Base-by-base conservation (phyloP, 2,113 vertebrate genomes). In the Corythaeola cristata region DNA sequence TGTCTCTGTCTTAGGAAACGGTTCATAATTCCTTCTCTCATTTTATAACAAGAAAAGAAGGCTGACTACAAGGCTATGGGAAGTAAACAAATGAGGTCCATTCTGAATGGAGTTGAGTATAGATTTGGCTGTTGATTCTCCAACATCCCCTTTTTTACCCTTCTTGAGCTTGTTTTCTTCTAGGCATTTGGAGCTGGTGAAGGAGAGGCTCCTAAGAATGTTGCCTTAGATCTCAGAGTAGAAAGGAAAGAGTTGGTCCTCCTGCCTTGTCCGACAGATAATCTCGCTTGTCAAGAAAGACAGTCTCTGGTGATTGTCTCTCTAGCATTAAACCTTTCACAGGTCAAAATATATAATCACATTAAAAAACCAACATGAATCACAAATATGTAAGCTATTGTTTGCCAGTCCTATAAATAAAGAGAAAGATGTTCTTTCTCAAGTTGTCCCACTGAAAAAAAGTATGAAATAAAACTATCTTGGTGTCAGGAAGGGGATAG, bases 211-310 rank as follows among this genome's bases (percentile, higher is more conserved):
- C 7, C 15, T 32, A 20, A 41, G 50, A 85, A 22, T 22, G 16
- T 12, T 49, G 12, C 22, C 81, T 1, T 50, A 39, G 64, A 11
- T 52, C 17, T 52, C 5, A 7, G 45, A 50, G 24, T 27, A 59
- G 50, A 67, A 69, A 45, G 30, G 47, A 89, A 35, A 35, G n/a
- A 63, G 15, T 32, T 6, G 13, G 56, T 64, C 3, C 4, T 87
- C 15, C 30, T 75, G 18, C 24, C 20, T 50, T 8, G 11, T 30
- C 52, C 10, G 21, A 5, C 20, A 56, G 17, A 5, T 2, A 6
- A 0, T n/a, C 15, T 75, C 0, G 0, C 19, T 71, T 13, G 37
- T 66, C 41, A 62, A 4, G 11, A 19, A 3, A n/a, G 39, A 52
- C 4, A 2, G 4, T 9, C 16, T 63, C 63, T 32, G 15, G 15